A percentile compares a stretch with the other conserved stretches of the same genome.
phyloP scores from a whole-genome alignment of 2,797 vertebrate species.

The Garrulus glandarius region DNA sequence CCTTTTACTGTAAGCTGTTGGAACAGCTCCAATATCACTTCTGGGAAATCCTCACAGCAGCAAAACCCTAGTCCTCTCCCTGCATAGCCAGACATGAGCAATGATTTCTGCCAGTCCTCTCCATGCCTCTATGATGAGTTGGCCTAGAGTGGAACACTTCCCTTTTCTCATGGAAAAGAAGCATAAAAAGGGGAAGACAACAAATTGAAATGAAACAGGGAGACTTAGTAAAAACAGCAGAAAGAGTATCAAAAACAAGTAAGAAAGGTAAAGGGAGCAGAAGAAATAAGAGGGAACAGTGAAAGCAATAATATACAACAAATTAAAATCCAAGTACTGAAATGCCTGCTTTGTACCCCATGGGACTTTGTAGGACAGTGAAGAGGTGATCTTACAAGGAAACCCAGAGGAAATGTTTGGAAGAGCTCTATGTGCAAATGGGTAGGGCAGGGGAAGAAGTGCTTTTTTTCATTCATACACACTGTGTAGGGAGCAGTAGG shows the following conservation, averaged over 20 bases:
- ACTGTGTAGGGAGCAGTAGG: neutral
- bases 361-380: neutral
- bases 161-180: neutral
- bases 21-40: conserved; percentile 20
- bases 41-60: conserved; percentile 20
- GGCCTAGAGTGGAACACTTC: neutral
- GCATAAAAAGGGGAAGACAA: neutral
- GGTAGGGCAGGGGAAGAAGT: neutral
- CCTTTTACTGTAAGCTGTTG: conserved; percentile 51
- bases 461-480: accelerated
- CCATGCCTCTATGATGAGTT: neutral
- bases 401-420: neutral
- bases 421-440: neutral
- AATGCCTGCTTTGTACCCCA: neutral
- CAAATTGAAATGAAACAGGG: neutral
- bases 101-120: neutral
- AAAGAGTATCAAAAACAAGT: neutral
- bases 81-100: neutral
- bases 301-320: neutral
- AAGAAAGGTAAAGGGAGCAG: neutral
- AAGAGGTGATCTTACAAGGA: neutral
- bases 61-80: neutral
- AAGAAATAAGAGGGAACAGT: neutral
- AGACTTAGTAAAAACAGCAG: neutral
- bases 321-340: neutral